Conservation (phyloP, 2,888 invertebrate genomes). For the Acanthosepion lycidas region DNA sequence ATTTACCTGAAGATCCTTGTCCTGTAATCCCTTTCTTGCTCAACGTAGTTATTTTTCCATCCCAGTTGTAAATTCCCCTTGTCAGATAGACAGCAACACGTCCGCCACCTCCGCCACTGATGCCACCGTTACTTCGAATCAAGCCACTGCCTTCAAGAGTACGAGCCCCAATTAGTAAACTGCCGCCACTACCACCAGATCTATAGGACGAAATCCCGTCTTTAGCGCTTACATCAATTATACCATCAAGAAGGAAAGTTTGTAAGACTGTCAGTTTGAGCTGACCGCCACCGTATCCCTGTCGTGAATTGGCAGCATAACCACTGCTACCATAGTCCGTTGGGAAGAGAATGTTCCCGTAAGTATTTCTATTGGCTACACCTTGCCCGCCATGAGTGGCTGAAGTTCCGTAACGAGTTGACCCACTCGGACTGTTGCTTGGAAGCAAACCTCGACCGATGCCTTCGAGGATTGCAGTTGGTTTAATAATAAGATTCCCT, state of each 20-base stretch:
- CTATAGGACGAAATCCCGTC: conserved; percentile 43
- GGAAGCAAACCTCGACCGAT: conserved; percentile 56
- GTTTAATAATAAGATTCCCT: conserved; percentile 54
- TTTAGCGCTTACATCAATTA: conserved; percentile 59
- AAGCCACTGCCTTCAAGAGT: conserved; percentile 56
- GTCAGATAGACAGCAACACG: conserved; percentile 52
- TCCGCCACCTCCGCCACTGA: conserved; percentile 61
- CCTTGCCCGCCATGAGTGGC: conserved; percentile 61
- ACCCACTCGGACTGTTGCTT: conserved; percentile 56
- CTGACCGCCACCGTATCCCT: conserved; percentile 62
- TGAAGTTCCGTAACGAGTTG: conserved; percentile 52
- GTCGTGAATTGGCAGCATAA: conserved; percentile 51
- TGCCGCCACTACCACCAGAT: conserved; percentile 62
- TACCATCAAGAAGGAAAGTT: conserved; percentile 54
- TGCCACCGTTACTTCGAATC: conserved; percentile 57
- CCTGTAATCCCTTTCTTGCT: conserved; percentile 49
- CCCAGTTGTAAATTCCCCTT: not conserved
- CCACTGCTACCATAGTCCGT: conserved; percentile 62
- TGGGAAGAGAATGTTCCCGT: conserved; percentile 60
- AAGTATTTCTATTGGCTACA: conserved; percentile 53
- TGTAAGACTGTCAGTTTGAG: conserved; percentile 53
- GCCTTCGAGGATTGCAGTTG: conserved; percentile 57
- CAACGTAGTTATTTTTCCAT: conserved; percentile 43
- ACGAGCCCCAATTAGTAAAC: conserved; percentile 54
- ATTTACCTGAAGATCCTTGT: conserved; percentile 52